phyloP scores from a whole-genome alignment of 92 coral and sea anemone genomes.

The Porites evermanni region DNA sequence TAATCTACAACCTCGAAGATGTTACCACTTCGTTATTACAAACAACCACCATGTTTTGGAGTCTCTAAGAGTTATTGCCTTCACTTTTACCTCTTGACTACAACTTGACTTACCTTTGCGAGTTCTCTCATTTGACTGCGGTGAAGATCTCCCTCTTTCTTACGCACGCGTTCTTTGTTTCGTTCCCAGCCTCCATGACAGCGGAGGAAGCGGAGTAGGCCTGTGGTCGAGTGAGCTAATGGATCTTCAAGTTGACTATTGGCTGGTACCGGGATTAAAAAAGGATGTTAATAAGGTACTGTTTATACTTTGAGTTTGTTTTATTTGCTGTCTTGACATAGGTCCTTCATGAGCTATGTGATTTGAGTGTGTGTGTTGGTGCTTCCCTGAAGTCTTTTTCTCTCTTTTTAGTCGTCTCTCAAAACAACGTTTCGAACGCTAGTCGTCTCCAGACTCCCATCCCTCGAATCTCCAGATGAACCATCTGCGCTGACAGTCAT shows the following conservation, averaged over 20 bases:
- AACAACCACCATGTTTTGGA: no score
- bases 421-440: slow-evolving; percentile 94
- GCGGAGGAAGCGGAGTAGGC: slow-evolving; percentile 28
- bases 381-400: not conserved
- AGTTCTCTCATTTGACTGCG: no score
- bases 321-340: no score
- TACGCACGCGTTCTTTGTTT: not conserved
- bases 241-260: slow-evolving; percentile 98
- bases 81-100: no score
- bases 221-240: slow-evolving; percentile 78
- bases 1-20: no score
- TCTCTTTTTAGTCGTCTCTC: slow-evolving; percentile 77
- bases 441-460: slow-evolving; percentile 90
- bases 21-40: no score
- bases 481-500: slow-evolving; percentile 81
- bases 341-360: no score
- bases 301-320: not conserved
- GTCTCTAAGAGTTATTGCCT: no score
- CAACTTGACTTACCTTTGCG: no score
- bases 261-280: slow-evolving; percentile 87
- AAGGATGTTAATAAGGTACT: slow-evolving; percentile 86
- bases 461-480: slow-evolving; percentile 80
- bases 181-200: slow-evolving; percentile 15
- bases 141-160: not conserved
- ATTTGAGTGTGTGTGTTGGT: no score